Evolutionary conservation across 2,888 invertebrate genomes (phyloP), one percentile per base, ranked within the genome.

Genomic region (Drosophila formosana): DNA sequence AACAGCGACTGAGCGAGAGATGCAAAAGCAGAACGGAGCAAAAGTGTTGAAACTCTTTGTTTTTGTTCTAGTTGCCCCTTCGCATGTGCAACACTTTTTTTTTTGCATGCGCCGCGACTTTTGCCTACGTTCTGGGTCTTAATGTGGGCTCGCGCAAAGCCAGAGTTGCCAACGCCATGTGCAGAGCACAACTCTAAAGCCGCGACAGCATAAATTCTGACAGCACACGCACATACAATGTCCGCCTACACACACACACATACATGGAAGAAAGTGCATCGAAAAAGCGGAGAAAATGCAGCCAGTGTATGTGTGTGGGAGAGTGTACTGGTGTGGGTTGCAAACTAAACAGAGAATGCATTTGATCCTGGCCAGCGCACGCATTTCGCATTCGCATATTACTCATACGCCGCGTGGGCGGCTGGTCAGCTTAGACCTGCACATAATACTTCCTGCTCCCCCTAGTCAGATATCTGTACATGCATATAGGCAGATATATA

Each of bases 241-340:
- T n/a, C 9, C 26, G n/a, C 18, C 32, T 45, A 32, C 37, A 57
- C 25, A 58, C 25, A 34, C 8, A 45, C 49, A 50, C 41, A 57
- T 23, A 49, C 43, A 43, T 3, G 45, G 28, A 46, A 28, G 32
- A 26, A 63, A 77, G 46, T 66, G 81, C 81, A 78, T 72, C 69
- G 60, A 63, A 68, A 83, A 76, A 65, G 72, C 74, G 75, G 81
- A 80, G 89, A 83, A 82, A 88, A 86, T 66, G 41, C 39, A 26
- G 45, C 43, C 32, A 1, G 55, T 30, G 26, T 30, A 32, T 45
- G 7, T 57, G 32, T 45, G 41, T 30, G 52, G 8, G 39, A 11
- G 4, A 28, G 30, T 30, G 7, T 6, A 30, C 18, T 13, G 39
- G 18, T 41, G 13, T 57, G 32, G 6, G 32, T n/a, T 46, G 67